Percentiles rank a stretch among this genome's conserved stretches.
Conservation (phyloP, 2,797 vertebrate genomes). For the Falco peregrinus region DNA sequence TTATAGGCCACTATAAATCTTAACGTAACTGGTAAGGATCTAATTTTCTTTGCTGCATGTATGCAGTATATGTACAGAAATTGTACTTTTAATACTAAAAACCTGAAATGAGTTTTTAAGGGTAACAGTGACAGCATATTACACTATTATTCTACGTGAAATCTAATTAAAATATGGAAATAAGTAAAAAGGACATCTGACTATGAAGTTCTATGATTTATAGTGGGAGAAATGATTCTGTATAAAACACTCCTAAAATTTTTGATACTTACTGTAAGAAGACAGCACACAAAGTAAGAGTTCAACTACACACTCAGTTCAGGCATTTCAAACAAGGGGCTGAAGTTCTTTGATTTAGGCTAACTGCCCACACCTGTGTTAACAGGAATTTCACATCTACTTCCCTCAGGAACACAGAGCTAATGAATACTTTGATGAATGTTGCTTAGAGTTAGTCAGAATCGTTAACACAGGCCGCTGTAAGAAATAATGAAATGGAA, state of each 20-base stretch:
- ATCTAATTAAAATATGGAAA: neutral
- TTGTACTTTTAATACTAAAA: neutral
- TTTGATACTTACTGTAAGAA: neutral
- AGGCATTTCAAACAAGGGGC: neutral
- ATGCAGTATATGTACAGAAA: neutral
- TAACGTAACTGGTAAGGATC: neutral
- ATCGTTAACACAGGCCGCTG: neutral
- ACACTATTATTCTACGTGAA: neutral
- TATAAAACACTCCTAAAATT: neutral
- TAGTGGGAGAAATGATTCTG: neutral
- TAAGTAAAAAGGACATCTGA: neutral
- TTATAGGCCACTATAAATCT: neutral
- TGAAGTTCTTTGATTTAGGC: neutral
- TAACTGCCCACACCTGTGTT: neutral
- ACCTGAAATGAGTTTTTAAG: neutral
- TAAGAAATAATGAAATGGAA: neutral
- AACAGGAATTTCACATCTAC: neutral
- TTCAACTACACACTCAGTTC: neutral
- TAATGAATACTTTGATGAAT: neutral
- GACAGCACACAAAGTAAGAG: neutral
- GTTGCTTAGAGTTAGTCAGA: neutral
- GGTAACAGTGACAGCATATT: neutral
- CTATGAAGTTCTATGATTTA: neutral
- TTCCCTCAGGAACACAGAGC: neutral
- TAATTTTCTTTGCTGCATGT: neutral